Conservation (phyloP, 2,797 vertebrate genomes). For the Notoglanidium macrostoma region DNA sequence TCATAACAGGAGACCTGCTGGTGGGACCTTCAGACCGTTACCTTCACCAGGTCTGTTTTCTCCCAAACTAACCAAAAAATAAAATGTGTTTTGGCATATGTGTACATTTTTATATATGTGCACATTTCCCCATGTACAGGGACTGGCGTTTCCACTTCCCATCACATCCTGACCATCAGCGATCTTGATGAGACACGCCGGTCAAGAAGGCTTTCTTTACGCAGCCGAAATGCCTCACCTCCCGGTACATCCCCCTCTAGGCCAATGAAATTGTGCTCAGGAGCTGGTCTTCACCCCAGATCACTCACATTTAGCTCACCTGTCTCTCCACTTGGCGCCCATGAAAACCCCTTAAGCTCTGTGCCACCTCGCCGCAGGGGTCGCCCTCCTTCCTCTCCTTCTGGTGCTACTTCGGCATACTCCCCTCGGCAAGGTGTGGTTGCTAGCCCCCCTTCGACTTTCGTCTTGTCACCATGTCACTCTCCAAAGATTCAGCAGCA, state of each 20-base stretch:
- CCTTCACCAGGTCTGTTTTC: slow-evolving; percentile 82
- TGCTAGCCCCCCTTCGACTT: slow-evolving; percentile 29
- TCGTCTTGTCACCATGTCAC: slow-evolving; percentile 44
- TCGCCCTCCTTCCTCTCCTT: slow-evolving; percentile 67
- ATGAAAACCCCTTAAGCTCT: slow-evolving; percentile 59
- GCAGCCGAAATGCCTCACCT: slow-evolving; percentile 76
- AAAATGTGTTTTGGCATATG: neutral
- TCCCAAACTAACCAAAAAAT: neutral
- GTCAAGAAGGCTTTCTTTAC: slow-evolving; percentile 77
- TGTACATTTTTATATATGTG: neutral
- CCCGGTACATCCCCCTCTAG: slow-evolving; percentile 64
- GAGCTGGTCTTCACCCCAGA: slow-evolving; percentile 62
- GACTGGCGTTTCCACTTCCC: slow-evolving; percentile 72
- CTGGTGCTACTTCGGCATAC: slow-evolving; percentile 61
- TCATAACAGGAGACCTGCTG: slow-evolving; percentile 83
- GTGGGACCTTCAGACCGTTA: slow-evolving; percentile 83
- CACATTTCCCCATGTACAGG: slow-evolving; percentile 58
- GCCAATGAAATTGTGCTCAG: slow-evolving; percentile 65
- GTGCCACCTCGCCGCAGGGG: slow-evolving; percentile 66
- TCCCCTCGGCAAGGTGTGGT: slow-evolving; percentile 43
- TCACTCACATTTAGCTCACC: slow-evolving; percentile 70
- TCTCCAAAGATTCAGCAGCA: slow-evolving; percentile 67
- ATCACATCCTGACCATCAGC: slow-evolving; percentile 85
- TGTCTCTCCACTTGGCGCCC: slow-evolving; percentile 60
- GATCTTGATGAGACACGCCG: slow-evolving; percentile 85